Evolutionary conservation across 2,888 invertebrate genomes (phyloP).

Genomic region (Syrista parreyssii): DNA sequence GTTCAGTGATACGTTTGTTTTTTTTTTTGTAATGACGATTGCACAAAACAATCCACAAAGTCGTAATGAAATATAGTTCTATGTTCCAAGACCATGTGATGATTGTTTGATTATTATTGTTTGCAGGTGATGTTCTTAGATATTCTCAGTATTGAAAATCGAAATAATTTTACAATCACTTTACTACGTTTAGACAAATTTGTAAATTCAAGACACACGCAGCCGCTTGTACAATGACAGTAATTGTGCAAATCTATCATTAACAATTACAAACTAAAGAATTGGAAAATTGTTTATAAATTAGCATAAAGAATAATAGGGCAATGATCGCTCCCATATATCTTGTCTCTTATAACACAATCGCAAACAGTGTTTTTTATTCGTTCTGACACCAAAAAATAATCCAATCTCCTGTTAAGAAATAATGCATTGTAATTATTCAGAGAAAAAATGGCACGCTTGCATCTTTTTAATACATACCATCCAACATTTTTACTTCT

Average conservation of each 20-base stretch:
- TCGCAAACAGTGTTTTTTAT: conserved; percentile 85
- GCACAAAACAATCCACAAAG: background rate
- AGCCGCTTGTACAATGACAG: background rate
- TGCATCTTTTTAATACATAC: conserved; percentile 65
- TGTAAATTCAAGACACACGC: background rate
- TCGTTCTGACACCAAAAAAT: conserved; percentile 89
- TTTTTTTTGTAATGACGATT: background rate
- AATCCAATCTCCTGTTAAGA: conserved; percentile 87
- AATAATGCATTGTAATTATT: background rate
- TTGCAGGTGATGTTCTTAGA: background rate
- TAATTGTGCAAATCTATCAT: background rate
- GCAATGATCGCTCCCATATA: conserved; percentile 96
- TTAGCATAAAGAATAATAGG: conserved; percentile 85
- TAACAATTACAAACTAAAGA: background rate
- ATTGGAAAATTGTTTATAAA: conserved; percentile 53
- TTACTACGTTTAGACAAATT: background rate
- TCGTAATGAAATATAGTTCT: background rate
- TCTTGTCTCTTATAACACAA: conserved; percentile 81
- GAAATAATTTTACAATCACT: background rate
- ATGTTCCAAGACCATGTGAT: background rate
- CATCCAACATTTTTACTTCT: conserved; percentile 94
- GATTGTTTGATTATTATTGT: background rate
- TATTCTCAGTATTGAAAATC: background rate
- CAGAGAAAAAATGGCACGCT: background rate
- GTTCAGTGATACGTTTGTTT: background rate